These are phyloP conservation scores for Embidobia sp. DNA, from an alignment of 2,888 invertebrate genomes.

Conservation along the genomic window DNA sequence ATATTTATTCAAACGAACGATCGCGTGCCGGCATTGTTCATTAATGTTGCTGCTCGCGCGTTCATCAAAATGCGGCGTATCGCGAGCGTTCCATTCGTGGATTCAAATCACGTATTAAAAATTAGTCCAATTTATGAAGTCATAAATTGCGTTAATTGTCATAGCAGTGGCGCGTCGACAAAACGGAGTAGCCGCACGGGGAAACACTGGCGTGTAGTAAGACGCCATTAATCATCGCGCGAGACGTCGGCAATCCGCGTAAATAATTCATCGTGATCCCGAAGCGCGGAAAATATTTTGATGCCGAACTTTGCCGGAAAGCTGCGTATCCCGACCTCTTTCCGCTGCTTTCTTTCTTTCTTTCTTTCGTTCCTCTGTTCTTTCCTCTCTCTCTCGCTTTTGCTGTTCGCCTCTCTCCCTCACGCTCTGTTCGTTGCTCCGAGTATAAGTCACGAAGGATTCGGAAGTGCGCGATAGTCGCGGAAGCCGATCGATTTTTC, in stretches of 20 bases:
- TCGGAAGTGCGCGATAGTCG: constrained; percentile 55
- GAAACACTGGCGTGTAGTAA: constrained; percentile 11
- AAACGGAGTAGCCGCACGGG: constrained; percentile 14
- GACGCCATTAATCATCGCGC: constrained; percentile 53
- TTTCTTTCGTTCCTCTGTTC: constrained; percentile 1
- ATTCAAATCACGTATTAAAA: constrained; percentile 58
- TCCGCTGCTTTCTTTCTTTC: background rate
- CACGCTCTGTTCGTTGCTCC: background rate
- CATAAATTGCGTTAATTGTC: constrained; percentile 59
- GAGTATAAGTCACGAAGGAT: constrained; percentile 54
- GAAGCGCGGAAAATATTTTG: constrained; percentile 63
- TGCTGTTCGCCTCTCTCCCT: background rate
- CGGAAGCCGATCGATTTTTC: constrained; percentile 60
- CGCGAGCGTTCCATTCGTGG: constrained; percentile 13
- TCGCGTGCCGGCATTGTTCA: constrained; percentile 38
- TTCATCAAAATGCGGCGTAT: constrained; percentile 33
- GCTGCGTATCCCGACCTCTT: constrained; percentile 10
- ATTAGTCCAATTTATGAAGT: constrained; percentile 56
- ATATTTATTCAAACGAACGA: constrained; percentile 26
- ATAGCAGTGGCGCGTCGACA: constrained; percentile 21
- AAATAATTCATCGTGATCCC: constrained; percentile 60
- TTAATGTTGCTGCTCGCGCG: constrained; percentile 20
- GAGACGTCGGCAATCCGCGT: constrained; percentile 57
- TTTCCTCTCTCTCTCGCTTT: constrained; percentile 1
- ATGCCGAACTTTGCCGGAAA: constrained; percentile 47